Percentiles rank a stretch among this genome's conserved stretches.
Conservation (phyloP, 2,888 invertebrate species). For the Drosophila parthenogenetica region DNA sequence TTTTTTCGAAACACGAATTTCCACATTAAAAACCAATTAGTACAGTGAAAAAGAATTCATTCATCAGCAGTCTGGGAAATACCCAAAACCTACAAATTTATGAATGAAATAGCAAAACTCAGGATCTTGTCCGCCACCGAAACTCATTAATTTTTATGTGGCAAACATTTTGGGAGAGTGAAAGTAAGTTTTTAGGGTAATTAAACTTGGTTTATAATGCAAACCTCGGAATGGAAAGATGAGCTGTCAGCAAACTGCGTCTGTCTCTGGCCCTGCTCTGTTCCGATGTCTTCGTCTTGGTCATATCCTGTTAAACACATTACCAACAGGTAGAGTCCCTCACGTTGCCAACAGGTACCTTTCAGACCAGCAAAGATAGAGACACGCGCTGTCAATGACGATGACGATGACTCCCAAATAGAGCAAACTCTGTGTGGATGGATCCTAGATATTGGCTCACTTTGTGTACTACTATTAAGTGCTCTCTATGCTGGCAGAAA, state of each 20-base stretch:
- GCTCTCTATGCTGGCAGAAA: slow-evolving; percentile 48
- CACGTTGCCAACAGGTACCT: slow-evolving; percentile 52
- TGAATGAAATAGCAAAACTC: slow-evolving; percentile 57
- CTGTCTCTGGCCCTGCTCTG: slow-evolving; percentile 5
- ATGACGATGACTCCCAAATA: slow-evolving; percentile 46
- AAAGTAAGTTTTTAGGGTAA: slow-evolving; percentile 65
- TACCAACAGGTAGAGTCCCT: slow-evolving; percentile 62
- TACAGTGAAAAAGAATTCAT: slow-evolving; percentile 44
- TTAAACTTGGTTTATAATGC: slow-evolving; percentile 53
- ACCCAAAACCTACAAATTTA: slow-evolving; percentile 56
- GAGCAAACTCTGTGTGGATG: slow-evolving; percentile 38
- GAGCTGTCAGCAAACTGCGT: slow-evolving; percentile 5
- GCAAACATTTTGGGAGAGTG: slow-evolving; percentile 49
- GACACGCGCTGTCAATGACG: slow-evolving; percentile 68
- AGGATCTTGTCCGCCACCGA: slow-evolving; percentile 15
- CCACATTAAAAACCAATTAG: slow-evolving; percentile 71
- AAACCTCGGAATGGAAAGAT: slow-evolving; percentile 8
- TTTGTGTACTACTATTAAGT: slow-evolving; percentile 51
- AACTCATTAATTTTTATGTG: slow-evolving; percentile 71
- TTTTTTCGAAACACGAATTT: slow-evolving; percentile 25
- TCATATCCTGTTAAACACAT: slow-evolving; percentile 78
- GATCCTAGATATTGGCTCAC: slow-evolving; percentile 60
- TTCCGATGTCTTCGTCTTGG: slow-evolving; percentile 39
- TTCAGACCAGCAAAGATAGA: slow-evolving; percentile 17
- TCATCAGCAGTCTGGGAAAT: slow-evolving; percentile 62